Evolutionary conservation across 2,797 vertebrate genomes (phyloP).

Genomic region (Melanotaenia trifasciata): DNA sequence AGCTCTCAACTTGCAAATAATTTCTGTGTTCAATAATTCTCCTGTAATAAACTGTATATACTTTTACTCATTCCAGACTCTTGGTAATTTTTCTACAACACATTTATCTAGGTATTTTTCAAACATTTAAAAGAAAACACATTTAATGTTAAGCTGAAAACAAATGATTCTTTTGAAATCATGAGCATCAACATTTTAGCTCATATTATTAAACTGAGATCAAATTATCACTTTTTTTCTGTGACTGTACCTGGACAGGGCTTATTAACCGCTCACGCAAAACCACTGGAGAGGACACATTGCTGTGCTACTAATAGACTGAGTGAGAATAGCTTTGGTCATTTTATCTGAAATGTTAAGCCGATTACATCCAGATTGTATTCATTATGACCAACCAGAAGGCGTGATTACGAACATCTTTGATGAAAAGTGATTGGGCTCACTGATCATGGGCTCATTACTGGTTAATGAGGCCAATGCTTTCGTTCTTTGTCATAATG

Average conservation of each 20-base stretch:
- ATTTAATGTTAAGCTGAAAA: not conserved
- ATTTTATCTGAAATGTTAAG: slow-evolving; percentile 13
- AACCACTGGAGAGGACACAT: not conserved
- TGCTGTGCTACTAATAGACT: slow-evolving; percentile 1
- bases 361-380: not conserved
- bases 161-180: not conserved
- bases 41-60: no score
- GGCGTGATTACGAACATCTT: not conserved
- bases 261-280: not conserved
- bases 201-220: not conserved
- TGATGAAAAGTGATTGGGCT: not conserved
- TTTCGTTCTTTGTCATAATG: not conserved
- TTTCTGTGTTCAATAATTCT: no score
- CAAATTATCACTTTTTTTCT: not conserved
- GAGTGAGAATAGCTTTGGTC: slow-evolving; percentile 5
- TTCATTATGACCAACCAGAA: slow-evolving; percentile 7
- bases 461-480: not conserved
- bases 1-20: no score
- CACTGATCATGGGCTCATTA: not conserved
- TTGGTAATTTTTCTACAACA: no score
- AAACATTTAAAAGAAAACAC: not conserved
- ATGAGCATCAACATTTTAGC: not conserved
- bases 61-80: no score
- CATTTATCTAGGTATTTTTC: not conserved
- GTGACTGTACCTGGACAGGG: not conserved